Conservation (phyloP, 2,888 invertebrate genomes). For the Orchestes rusci region DNA sequence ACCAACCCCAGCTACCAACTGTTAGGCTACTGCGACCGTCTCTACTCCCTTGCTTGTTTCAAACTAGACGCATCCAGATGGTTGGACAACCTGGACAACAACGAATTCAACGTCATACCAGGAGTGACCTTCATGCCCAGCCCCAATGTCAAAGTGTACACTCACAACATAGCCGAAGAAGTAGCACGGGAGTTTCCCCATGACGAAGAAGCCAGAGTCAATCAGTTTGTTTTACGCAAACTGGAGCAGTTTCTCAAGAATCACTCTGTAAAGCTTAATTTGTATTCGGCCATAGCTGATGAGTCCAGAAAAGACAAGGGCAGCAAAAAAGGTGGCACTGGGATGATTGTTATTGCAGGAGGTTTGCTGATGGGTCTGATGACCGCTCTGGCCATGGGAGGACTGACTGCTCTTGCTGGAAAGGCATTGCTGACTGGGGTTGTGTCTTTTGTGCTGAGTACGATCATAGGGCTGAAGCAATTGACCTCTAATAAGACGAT, state of each 20-base stretch:
- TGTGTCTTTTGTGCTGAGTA: constrained; percentile 67
- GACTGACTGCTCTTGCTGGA: constrained; percentile 65
- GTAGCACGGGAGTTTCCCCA: constrained; percentile 63
- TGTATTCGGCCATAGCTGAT: constrained; percentile 35
- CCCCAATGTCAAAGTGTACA: constrained; percentile 43
- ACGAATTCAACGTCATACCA: constrained; percentile 57
- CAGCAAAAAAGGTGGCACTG: constrained; percentile 46
- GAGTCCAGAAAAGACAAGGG: constrained; percentile 41
- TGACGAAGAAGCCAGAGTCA: constrained; percentile 63
- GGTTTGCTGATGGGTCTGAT: constrained; percentile 58
- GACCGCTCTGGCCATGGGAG: constrained; percentile 63
- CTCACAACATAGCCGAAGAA: constrained; percentile 57
- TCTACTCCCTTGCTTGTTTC: constrained; percentile 61
- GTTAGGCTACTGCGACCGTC: constrained; percentile 49
- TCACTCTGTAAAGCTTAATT: constrained; percentile 63
- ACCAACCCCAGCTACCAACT: too few species aligned
- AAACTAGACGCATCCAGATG: constrained; percentile 66
- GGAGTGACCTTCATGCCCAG: constrained; percentile 64
- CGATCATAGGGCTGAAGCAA: constrained; percentile 62
- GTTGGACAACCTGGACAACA: constrained; percentile 58
- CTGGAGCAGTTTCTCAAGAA: constrained; percentile 64
- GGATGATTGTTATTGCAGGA: constrained; percentile 42
- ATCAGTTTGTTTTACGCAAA: constrained; percentile 65
- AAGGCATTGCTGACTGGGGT: constrained; percentile 73
- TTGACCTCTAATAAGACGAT: constrained; percentile 3